These are phyloP conservation scores for Pachyseris speciosa DNA, from an alignment of 64 coral and sea anemone species.

Conservation along the genomic window DNA sequence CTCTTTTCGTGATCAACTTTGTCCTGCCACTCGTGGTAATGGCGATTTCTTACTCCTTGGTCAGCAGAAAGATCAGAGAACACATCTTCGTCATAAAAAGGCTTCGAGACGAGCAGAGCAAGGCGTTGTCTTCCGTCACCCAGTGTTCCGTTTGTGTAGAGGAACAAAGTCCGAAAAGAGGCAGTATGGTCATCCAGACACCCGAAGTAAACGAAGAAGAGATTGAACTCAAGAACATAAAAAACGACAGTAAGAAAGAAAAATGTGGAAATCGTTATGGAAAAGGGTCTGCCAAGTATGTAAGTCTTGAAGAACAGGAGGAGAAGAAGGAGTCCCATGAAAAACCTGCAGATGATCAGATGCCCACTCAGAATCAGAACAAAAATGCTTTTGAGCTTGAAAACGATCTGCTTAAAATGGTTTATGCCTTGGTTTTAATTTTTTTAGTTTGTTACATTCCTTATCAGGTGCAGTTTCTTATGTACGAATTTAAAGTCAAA, in stretches of 20 bases:
- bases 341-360: not conserved
- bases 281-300: not conserved
- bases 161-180: not conserved
- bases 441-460: slow-evolving; percentile 81
- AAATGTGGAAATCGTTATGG: not conserved
- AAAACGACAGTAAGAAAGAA: slow-evolving; percentile 2
- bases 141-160: not conserved
- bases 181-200: not conserved
- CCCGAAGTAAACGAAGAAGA: slow-evolving; percentile 9
- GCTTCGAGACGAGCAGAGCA: slow-evolving; percentile 15
- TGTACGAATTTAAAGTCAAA: slow-evolving; percentile 60
- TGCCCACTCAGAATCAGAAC: not conserved
- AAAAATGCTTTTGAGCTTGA: slow-evolving; percentile 72
- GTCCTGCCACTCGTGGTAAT: slow-evolving; percentile 74
- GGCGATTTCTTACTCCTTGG: slow-evolving; percentile 54
- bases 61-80: slow-evolving; percentile 63
- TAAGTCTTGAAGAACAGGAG: not conserved
- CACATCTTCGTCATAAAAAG: slow-evolving; percentile 70
- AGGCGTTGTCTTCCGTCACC: not conserved
- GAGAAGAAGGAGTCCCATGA: not conserved
- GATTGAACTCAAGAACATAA: not conserved
- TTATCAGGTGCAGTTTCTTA: slow-evolving; percentile 66
- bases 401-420: slow-evolving; percentile 83
- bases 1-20: slow-evolving; percentile 59
- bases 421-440: slow-evolving; percentile 77